Evolutionary conservation across 2,113 vertebrate genomes (phyloP), one percentile per base, ranked within the genome.

Genomic region (Cisticola juncidis): DNA sequence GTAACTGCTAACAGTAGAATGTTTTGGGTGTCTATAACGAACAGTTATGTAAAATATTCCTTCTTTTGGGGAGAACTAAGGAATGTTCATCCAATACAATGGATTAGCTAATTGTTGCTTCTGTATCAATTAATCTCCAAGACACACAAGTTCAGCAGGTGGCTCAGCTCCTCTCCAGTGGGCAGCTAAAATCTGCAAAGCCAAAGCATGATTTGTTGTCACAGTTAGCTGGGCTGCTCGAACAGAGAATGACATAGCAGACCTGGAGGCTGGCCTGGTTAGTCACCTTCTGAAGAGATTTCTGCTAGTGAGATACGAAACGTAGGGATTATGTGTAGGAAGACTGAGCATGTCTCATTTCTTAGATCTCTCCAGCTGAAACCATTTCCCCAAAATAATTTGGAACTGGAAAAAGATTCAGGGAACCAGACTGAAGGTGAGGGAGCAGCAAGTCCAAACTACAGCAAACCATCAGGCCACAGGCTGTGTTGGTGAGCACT

Each of bases 1-100:
- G 97, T 83, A 97, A 97, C 96, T 92, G 48, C 64, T 86, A 94
- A 95, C 77, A 96, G 94, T 61, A 77, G 76, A 95, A 65, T 47
- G 29, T 96, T 97, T 97, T 74, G 42, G 35, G 94, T 95, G 87
- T 92, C 92, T 97, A 94, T 95, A 93, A 88, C 42, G 51, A 94
- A 96, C 36, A 36, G 86, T 54, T 82, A 95, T 95, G 95, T 81
- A 88, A 97, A 97, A 96, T 87, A 92, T 60, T 93, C 90, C 94
- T 50, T 95, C 96, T 97, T 95, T 92, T 96, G 94, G 86, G 81
- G 92, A 92, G 38, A 94, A 47, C 62, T 88, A 69, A 94, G 82
- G 44, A 88, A 57, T 58, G 17, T 86, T 79, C 71, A 70, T 91
- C 42, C 57, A 77, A 90, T 86, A 82, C 44, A 81, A 84, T 48